Evolutionary conservation across 2,888 invertebrate genomes (phyloP), one percentile per base, ranked within the genome.

Genomic region (Heteropelma amictum): DNA sequence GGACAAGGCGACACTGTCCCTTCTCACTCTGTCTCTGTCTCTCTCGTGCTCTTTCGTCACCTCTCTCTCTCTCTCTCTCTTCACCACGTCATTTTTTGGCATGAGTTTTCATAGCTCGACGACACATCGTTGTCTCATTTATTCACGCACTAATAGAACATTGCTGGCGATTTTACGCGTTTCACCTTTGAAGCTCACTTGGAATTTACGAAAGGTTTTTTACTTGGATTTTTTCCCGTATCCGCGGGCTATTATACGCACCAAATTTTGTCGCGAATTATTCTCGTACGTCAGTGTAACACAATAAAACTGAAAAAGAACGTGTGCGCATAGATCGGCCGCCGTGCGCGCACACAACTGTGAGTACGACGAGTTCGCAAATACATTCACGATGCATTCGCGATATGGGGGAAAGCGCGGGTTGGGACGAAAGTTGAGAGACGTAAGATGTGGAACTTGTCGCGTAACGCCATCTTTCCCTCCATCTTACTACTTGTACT

Each of bases 81-180:
- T 85, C 80, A 86, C 82, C 83, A 85, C 84, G 83, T 86, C 86
- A 86, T 86, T 86, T 85, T 85, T 70, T 80, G 73, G 78, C 79
- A 72, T 72, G 72, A 82, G 72, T 84, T 83, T 83, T 53, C 19
- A 81, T 81, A 80, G 80, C 58, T 47, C 75, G 70, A 74, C 80
- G 77, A 77, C 68, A 60, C 68, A 68, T 63, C 72, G 65, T 58
- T 74, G 77, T 72, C 79, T 78, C 79, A 78, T 76, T 78, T 78
- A 80, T 77, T 78, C 68, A 47, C 28, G 58, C 35, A 69, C 61
- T 69, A 60, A 56, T 42, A 47, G 28, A 45, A 23, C 70, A 60
- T 61, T 51, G 61, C 60, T 49, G 40, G 21, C n/a, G 14, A n/a
- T n/a, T n/a, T 42, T 38, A 19, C 35, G 38, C 49, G 1, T 51